phyloP scores from a whole-genome alignment of 2,797 vertebrate species.

The Natrix natrix region DNA sequence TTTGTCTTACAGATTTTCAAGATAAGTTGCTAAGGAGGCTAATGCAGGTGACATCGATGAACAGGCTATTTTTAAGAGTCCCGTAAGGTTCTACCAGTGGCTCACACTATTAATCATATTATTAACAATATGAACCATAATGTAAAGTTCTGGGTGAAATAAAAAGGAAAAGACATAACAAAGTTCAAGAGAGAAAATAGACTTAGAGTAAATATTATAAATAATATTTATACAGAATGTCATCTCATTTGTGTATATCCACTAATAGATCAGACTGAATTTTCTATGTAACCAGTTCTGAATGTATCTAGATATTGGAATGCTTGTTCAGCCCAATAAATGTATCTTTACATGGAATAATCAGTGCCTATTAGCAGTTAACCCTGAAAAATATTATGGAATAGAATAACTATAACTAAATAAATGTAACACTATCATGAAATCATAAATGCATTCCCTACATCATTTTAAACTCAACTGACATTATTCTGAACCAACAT shows the following conservation, averaged over 20 bases:
- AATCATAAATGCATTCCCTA: neutral
- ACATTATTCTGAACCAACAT: neutral
- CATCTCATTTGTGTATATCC: neutral
- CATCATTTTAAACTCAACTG: neutral
- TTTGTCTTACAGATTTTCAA: conserved; percentile 10
- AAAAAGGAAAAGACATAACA: neutral
- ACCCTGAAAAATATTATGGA: neutral
- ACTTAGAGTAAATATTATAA: too few relatives aligned
- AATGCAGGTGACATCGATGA: conserved; percentile 24
- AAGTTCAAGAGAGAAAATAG: neutral
- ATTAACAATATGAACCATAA: neutral
- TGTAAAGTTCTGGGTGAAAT: neutral
- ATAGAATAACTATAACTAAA: neutral
- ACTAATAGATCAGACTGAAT: neutral
- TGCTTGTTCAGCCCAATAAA: neutral
- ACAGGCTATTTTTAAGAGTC: neutral
- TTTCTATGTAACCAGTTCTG: neutral
- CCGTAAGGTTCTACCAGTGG: neutral
- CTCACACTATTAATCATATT: conserved; percentile 3
- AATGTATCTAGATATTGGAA: neutral
- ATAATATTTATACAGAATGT: neutral
- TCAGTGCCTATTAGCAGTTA: neutral
- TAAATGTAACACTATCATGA: neutral
- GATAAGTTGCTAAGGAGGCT: conserved; percentile 1
- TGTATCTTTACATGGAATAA: neutral